Evolutionary conservation across 64 coral and sea anemone species (phyloP).

Genomic region (Stichodactyla mertensii): DNA sequence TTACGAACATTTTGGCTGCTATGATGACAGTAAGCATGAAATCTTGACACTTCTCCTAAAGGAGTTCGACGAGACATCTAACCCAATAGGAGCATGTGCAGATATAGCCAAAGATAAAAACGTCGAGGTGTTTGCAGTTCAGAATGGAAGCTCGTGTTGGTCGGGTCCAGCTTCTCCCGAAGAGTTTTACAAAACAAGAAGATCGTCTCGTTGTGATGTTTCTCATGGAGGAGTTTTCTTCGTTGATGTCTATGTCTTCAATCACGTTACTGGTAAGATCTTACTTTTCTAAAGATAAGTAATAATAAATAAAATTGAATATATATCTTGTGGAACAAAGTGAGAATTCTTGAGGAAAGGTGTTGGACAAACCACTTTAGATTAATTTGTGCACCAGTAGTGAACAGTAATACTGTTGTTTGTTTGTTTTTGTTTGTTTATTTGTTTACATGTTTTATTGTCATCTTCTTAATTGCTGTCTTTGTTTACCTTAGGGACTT

Average conservation of each 20-base stretch:
- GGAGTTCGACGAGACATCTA: not conserved
- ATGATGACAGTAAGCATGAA: not conserved
- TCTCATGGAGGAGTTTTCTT: not conserved
- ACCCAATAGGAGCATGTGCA: not conserved
- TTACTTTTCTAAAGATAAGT: too few species aligned
- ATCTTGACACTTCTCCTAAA: not conserved
- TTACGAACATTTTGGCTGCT: slow-evolving; percentile 7
- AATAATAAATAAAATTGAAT: too few species aligned
- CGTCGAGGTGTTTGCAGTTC: not conserved
- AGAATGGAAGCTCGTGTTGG: not conserved
- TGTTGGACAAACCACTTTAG: too few species aligned
- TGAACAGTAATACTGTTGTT: not conserved
- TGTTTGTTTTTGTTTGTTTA: not conserved
- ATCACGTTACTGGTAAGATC: not conserved
- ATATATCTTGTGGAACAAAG: too few species aligned
- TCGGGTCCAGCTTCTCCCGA: not conserved
- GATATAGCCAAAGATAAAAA: not conserved
- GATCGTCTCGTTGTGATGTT: not conserved
- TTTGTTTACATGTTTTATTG: too few species aligned
- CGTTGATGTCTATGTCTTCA: slow-evolving; percentile 8
- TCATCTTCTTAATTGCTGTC: too few species aligned
- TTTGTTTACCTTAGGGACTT: too few species aligned
- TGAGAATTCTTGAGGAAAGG: too few species aligned
- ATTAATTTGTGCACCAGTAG: too few species aligned
- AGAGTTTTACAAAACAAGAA: not conserved